phyloP scores from a whole-genome alignment of 2,888 invertebrate species.

The Yponomeuta plumbellus region DNA sequence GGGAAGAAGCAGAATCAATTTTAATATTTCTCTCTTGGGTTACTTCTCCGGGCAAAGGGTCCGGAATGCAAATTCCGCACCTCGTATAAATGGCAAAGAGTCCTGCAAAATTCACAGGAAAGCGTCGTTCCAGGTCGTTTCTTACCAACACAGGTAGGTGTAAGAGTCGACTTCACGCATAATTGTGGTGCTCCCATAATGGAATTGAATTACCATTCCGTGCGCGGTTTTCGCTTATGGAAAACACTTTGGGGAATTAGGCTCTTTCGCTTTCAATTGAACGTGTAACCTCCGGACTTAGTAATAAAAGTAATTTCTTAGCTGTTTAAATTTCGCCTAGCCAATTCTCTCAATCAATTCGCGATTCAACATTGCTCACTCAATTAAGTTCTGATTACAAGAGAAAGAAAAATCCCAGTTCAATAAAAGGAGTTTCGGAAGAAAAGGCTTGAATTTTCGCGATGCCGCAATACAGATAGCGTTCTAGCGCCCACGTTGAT shows the following conservation, averaged over 20 bases:
- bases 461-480: not conserved
- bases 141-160: not conserved
- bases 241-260: conserved; percentile 44
- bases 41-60: not conserved
- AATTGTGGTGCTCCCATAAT: conserved; percentile 2
- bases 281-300: not conserved
- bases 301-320: not conserved
- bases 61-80: not conserved
- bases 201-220: conserved; percentile 40
- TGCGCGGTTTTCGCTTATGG: conserved; percentile 20
- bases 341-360: not conserved
- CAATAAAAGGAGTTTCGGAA: not conserved
- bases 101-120: not conserved
- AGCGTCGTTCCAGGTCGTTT: not conserved
- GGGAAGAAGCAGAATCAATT: not conserved
- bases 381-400: not conserved
- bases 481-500: conserved; percentile 1
- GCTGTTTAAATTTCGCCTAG: not conserved
- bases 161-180: not conserved
- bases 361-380: too few relatives aligned
- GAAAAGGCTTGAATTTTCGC: not conserved
- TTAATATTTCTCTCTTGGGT: not conserved
- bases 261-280: conserved; percentile 9
- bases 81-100: not conserved
- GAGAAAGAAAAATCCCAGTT: not conserved